Percentiles rank a stretch among this genome's conserved stretches.
phyloP scores from a whole-genome alignment of 2,797 vertebrate genomes.

The Lophius americanus region DNA sequence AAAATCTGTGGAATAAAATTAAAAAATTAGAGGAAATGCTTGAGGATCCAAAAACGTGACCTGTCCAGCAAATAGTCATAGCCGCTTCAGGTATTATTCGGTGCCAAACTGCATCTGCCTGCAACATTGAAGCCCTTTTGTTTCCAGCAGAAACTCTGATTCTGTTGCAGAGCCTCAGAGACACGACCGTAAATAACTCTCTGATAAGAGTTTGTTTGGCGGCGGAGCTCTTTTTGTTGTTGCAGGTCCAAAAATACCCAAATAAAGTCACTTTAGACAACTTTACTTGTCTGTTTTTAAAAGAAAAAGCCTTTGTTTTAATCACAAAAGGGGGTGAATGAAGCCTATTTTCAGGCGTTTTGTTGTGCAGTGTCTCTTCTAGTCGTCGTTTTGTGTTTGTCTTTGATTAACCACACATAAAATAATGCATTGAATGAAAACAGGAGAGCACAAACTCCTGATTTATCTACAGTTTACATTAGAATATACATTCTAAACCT shows the following conservation, averaged over 20 bases:
- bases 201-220: constrained; percentile 63
- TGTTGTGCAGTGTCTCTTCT: constrained; percentile 20
- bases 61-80: no score
- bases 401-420: constrained; percentile 46
- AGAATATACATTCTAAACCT: no score
- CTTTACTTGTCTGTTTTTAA: constrained; percentile 51
- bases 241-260: constrained; percentile 49
- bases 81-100: no score
- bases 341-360: constrained; percentile 29
- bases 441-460: no score
- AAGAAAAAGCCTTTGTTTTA: constrained; percentile 35
- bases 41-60: no score
- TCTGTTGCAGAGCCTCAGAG: constrained; percentile 39
- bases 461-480: no score
- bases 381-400: constrained; percentile 7
- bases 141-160: constrained; percentile 55
- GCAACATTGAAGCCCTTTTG: constrained; percentile 60
- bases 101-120: no score
- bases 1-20: no score
- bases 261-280: constrained; percentile 64
- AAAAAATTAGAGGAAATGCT: no score
- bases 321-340: constrained; percentile 48
- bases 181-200: constrained; percentile 67
- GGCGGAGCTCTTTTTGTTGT: constrained; percentile 47
- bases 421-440: neutral